Percentiles rank a stretch among this genome's conserved stretches.
phyloP scores from a whole-genome alignment of 2,888 invertebrate species.

The Hypselothyrea guttata region DNA sequence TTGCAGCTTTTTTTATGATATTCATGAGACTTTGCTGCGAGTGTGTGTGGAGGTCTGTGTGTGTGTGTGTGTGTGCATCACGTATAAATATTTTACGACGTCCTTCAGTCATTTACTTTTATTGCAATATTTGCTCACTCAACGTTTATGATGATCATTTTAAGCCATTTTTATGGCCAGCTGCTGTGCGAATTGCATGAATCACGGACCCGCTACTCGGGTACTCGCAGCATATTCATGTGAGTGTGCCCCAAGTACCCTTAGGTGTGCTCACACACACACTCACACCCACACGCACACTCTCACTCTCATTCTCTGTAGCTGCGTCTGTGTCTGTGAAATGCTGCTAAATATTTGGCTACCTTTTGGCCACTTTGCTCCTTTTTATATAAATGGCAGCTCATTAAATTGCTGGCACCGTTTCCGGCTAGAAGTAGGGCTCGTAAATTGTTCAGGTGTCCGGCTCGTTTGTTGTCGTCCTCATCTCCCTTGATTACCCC shows the following conservation, averaged over 20 bases:
- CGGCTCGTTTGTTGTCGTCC: constrained; percentile 1
- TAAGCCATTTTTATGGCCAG: constrained; percentile 82
- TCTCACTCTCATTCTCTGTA: constrained; percentile 13
- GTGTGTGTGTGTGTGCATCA: constrained; percentile 54
- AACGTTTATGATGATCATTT: constrained; percentile 83
- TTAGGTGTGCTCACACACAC: constrained; percentile 14
- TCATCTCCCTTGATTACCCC: background rate
- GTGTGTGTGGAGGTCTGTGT: constrained; percentile 3
- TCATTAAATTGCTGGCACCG: constrained; percentile 74
- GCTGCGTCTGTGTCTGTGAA: constrained; percentile 21
- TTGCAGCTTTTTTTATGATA: constrained; percentile 50
- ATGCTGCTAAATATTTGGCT: constrained; percentile 74
- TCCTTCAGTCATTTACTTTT: constrained; percentile 82
- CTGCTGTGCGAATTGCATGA: constrained; percentile 76
- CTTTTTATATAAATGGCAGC: constrained; percentile 74
- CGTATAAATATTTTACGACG: constrained; percentile 80
- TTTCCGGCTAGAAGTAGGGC: constrained; percentile 44
- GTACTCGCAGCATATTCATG: constrained; percentile 46
- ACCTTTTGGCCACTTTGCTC: constrained; percentile 66
- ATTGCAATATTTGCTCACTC: constrained; percentile 83
- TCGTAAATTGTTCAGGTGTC: constrained; percentile 68
- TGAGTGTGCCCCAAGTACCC: constrained; percentile 28
- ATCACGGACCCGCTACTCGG: constrained; percentile 60
- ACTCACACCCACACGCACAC: background rate
- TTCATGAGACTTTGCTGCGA: constrained; percentile 43